Base-by-base conservation (phyloP, 2,113 vertebrate species). In the Embiotoca jacksoni region DNA sequence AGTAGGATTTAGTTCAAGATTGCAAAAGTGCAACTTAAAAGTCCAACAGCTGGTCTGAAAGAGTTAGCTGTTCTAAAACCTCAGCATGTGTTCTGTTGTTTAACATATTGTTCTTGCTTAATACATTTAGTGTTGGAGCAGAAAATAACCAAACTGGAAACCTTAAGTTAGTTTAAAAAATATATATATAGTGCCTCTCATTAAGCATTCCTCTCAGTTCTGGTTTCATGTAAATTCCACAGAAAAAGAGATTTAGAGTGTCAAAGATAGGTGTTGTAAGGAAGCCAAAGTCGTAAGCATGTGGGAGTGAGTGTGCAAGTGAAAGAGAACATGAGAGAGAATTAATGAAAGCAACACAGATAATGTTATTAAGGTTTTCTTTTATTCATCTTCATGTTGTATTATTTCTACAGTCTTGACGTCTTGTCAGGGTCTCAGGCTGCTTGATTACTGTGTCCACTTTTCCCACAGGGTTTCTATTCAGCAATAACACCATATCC, bases 391-490 rank as follows among this genome's bases (percentile, higher is more conserved):
- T 59, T 68, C 52, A 15, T 77, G 80, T 79, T 68, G 6, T 56
- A 66, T 72, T 81, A 67, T 72, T 68, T 57, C 69, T 72, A 31
- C 39, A 64, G 46, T 60, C 47, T 67, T 74, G 77, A 79, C 16
- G n/a, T 36, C 80, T 83, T 82, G 81, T 84, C 83, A 64, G 72
- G 64, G 41, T 88, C 72, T 89, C 66, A 11, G 74, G 73, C 70
- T 84, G 56, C 53, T 72, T 75, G 32, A 83, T 77, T 80, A 80
- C 64, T 79, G 77, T 69, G 81, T 72, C 77, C 82, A 72, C 73
- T 84, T 49, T 72, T 56, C 72, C 86, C 75, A 79, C 63, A 62
- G 67, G 67, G 69, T 30, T 79, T 87, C 84, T 74, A 74, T 87
- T 76, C 60, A 37, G 70, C 53, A 65, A 47, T 58, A 73, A 75